phyloP scores from a whole-genome alignment of 2,113 vertebrate species.

The Mystacornis crossleyi region DNA sequence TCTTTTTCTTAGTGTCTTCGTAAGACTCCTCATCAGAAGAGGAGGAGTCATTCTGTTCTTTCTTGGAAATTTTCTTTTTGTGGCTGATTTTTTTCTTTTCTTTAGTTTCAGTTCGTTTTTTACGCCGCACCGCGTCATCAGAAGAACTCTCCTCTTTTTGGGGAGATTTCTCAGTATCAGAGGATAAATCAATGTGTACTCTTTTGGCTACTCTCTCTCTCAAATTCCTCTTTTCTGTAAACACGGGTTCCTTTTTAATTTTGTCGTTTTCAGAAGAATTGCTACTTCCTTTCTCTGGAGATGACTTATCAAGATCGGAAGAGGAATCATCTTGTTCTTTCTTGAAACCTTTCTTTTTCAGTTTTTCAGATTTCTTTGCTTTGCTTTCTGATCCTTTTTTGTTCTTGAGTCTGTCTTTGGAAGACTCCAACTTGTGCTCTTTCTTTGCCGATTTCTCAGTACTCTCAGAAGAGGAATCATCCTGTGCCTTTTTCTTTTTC shows the following conservation, averaged over 20 bases:
- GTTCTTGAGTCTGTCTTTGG: slow-evolving; percentile 11
- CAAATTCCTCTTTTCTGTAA: slow-evolving; percentile 48
- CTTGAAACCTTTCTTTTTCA: slow-evolving; percentile 57
- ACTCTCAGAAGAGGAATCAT: slow-evolving; percentile 61
- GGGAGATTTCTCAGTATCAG: slow-evolving; percentile 71
- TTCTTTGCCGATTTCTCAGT: slow-evolving; percentile 56
- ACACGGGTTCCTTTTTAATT: not conserved
- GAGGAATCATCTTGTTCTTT: slow-evolving; percentile 59
- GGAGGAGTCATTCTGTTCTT: slow-evolving; percentile 58
- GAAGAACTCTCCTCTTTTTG: slow-evolving; percentile 68
- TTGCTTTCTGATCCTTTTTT: slow-evolving; percentile 29
- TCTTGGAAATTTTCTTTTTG: slow-evolving; percentile 72
- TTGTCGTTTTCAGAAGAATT: slow-evolving; percentile 71
- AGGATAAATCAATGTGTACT: slow-evolving; percentile 52
- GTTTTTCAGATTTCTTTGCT: slow-evolving; percentile 55
- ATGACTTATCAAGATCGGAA: slow-evolving; percentile 60
- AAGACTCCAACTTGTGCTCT: slow-evolving; percentile 49
- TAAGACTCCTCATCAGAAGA: slow-evolving; percentile 76
- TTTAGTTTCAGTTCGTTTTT: slow-evolving; percentile 46
- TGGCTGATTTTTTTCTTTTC: slow-evolving; percentile 72
- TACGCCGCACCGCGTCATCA: slow-evolving; percentile 29
- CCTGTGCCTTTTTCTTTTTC: slow-evolving; percentile 51
- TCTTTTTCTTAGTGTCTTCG: slow-evolving; percentile 71
- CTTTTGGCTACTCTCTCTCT: slow-evolving; percentile 60
- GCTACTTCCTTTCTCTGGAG: slow-evolving; percentile 54